Conservation (phyloP, 2,113 vertebrate species). For the Sinosuthora webbiana region DNA sequence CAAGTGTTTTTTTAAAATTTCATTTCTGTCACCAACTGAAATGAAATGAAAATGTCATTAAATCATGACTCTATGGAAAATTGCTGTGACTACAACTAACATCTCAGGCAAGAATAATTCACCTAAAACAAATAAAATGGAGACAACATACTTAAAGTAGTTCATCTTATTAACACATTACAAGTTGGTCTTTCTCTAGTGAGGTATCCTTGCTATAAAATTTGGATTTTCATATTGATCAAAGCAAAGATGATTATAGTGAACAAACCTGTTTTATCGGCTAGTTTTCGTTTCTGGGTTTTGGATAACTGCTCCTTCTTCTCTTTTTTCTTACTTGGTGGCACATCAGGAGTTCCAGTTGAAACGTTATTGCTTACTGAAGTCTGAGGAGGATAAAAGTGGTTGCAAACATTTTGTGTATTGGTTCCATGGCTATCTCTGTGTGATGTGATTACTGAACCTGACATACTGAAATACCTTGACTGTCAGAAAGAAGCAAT, state of each 20-base stretch:
- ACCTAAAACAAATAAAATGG: neutral
- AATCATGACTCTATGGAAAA: neutral
- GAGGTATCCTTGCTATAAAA: neutral
- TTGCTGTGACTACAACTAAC: neutral
- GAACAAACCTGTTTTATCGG: conserved; percentile 87
- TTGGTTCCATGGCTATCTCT: neutral
- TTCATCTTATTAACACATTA: neutral
- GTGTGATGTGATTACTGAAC: neutral
- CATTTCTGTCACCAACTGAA: neutral
- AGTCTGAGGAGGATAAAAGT: conserved; percentile 71
- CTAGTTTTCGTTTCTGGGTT: conserved; percentile 92
- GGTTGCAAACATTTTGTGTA: neutral
- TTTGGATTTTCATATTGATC: neutral
- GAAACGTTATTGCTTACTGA: conserved; percentile 75
- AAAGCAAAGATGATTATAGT: neutral
- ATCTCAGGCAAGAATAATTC: neutral
- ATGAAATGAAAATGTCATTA: neutral
- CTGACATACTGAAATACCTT: neutral
- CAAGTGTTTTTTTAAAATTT: neutral
- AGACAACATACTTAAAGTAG: neutral
- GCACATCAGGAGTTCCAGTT: conserved; percentile 55
- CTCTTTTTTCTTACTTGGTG: conserved; percentile 87
- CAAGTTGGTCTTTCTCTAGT: neutral
- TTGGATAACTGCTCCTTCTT: conserved; percentile 97
- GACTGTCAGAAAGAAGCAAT: neutral